These are phyloP conservation scores for Halictus rubicundus DNA, from an alignment of 1,140 invertebrate species.

Conservation along the genomic window DNA sequence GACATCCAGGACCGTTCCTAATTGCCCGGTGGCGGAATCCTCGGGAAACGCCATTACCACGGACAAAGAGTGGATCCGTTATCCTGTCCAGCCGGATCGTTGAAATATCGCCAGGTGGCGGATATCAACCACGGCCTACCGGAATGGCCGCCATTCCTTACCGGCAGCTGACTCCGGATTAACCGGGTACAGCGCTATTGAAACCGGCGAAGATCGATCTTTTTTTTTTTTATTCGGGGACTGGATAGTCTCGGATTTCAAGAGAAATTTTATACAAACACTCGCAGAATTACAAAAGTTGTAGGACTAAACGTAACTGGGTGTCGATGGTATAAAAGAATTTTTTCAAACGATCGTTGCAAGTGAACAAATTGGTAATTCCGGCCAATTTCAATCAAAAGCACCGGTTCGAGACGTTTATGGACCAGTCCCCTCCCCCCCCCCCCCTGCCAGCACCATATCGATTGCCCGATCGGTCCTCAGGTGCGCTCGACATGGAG, in stretches of 20 bases:
- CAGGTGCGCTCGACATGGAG: neutral
- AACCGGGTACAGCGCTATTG: conserved; percentile 55
- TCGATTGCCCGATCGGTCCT: conserved; percentile 12
- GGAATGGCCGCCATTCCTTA: conserved; percentile 66
- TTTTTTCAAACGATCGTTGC: too few relatives aligned
- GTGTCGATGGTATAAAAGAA: too few relatives aligned
- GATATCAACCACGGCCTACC: conserved; percentile 60
- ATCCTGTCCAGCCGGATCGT: conserved; percentile 48
- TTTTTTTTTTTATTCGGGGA: too few relatives aligned
- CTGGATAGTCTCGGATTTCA: too few relatives aligned
- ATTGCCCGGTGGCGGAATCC: conserved; percentile 49
- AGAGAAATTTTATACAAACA: too few relatives aligned
- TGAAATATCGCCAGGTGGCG: conserved; percentile 69
- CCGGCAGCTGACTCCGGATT: conserved; percentile 68
- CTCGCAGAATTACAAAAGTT: too few relatives aligned
- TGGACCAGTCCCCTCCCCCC: neutral
- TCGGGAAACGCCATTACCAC: conserved; percentile 33
- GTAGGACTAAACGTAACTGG: too few relatives aligned
- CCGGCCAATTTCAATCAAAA: too few relatives aligned
- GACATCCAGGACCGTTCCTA: conserved; percentile 46
- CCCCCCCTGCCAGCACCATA: neutral
- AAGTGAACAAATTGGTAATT: too few relatives aligned
- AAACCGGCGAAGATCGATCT: conserved; percentile 8
- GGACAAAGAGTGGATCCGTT: conserved; percentile 57
- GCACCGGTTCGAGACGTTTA: conserved; percentile 8